Conservation (phyloP, 1,140 invertebrate species). For the Nephotettix cincticeps region DNA sequence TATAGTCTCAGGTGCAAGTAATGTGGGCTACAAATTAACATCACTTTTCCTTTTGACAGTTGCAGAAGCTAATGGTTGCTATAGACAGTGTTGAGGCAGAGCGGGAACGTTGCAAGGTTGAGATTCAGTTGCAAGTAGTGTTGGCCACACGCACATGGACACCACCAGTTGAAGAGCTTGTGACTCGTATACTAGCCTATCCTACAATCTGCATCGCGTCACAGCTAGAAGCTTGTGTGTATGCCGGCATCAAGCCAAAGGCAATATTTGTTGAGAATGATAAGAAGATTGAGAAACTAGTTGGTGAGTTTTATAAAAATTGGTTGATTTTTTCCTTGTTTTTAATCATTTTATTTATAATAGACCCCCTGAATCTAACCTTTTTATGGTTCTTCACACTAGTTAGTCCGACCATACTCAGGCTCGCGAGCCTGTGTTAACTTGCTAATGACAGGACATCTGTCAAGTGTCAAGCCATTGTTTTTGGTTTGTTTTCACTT, state of each 20-base stretch:
- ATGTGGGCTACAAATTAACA: too few species aligned
- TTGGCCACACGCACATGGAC: neutral
- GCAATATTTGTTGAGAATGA: neutral
- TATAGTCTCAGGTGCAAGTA: too few species aligned
- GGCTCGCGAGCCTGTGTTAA: too few species aligned
- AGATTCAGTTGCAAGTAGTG: neutral
- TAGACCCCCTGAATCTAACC: too few species aligned
- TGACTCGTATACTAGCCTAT: neutral
- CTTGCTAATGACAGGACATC: too few species aligned
- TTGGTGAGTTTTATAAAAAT: neutral
- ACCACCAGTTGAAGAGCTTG: neutral
- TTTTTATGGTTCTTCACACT: too few species aligned
- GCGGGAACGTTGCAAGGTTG: neutral
- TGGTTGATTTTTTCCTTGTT: too few species aligned
- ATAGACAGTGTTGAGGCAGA: neutral
- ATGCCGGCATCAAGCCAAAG: neutral
- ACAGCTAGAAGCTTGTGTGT: neutral
- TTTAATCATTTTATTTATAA: too few species aligned
- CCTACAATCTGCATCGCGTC: neutral
- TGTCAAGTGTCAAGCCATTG: too few species aligned
- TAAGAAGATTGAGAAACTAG: neutral
- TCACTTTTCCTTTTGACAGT: neutral
- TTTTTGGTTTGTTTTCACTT: too few species aligned
- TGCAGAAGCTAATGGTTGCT: neutral
- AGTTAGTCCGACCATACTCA: too few species aligned